Base-by-base conservation (phyloP, 2,113 vertebrate genomes). In the Kryptolebias marmoratus region DNA sequence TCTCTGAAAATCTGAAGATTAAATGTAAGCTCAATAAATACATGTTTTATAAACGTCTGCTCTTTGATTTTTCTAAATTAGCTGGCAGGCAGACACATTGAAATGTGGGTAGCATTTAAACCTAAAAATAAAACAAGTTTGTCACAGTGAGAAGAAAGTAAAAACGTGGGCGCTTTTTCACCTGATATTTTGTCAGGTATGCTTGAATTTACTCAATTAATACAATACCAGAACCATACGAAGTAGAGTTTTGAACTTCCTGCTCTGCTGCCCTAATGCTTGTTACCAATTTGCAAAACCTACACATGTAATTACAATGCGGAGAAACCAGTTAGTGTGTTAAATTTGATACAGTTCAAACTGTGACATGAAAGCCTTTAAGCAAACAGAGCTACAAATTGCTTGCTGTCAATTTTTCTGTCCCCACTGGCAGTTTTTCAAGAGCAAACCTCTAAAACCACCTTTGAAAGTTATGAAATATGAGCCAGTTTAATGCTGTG, bases 391-490 rank as follows among this genome's bases (percentile, higher is more conserved):
- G 58, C 65, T 72, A 73, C 83, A 87, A 86, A 90, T 88, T 75
- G 64, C 56, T 77, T 36, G 66, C 69, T 78, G 83, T 84, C 75
- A 68, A 49, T 70, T 62, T 73, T 70, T 79, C 84, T 47, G 68
- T 78, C 74, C 78, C 82, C 75, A 73, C 80, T 66, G 84, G 82
- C 85, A 64, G 57, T 68, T 69, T 78, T 71, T 79, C 71, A 64
- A 69, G 79, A 77, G 22, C 68, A 58, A 18, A 55, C 67, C 79
- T 66, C 78, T 64, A 79, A 80, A 86, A 68, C 77, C 67, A 77
- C 77, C 66, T 44, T 60, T 86, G 79, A 85, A 90, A 84, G 68
- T 88, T 79, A 88, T 90, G 77, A 90, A 92, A 90, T 90, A 90
- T 90, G 89, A 88, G 91, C 68, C 64, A 79, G 68, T 71, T 77